These are phyloP conservation scores for Leuctra nigra DNA, from an alignment of 2,888 invertebrate genomes.

Conservation along the genomic window DNA sequence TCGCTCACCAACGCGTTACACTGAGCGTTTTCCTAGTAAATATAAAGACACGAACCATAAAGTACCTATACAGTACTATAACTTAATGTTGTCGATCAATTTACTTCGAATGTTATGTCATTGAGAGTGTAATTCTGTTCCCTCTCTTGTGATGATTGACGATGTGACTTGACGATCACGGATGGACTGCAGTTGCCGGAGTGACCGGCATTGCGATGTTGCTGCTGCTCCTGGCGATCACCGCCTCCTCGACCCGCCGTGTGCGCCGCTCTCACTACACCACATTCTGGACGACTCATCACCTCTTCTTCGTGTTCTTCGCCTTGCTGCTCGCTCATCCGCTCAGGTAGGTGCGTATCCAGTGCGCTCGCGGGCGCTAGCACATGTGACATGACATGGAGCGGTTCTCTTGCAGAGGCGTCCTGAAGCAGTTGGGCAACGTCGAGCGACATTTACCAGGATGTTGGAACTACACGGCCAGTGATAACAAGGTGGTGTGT, in stretches of 20 bases:
- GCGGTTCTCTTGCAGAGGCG: constrained; percentile 29
- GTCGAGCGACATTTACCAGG: constrained; percentile 30
- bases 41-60: no score
- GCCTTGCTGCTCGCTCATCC: constrained; percentile 48
- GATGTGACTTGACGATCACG: no score
- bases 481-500: no score
- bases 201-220: constrained; percentile 47
- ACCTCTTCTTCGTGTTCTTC: constrained; percentile 45
- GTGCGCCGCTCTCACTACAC: constrained; percentile 46
- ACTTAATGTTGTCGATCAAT: background rate
- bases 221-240: constrained; percentile 42
- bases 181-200: constrained; percentile 39
- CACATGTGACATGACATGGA: background rate
- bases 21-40: no score
- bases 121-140: constrained; percentile 11
- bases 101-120: no score
- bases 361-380: background rate
- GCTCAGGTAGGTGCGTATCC: constrained; percentile 41
- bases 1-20: no score
- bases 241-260: constrained; percentile 42
- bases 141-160: no score
- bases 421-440: constrained; percentile 33
- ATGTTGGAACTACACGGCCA: no score
- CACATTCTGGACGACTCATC: constrained; percentile 49
- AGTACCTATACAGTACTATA: no score